Base-by-base conservation (phyloP, 2,888 invertebrate species). In the Leptothorax acervorum region DNA sequence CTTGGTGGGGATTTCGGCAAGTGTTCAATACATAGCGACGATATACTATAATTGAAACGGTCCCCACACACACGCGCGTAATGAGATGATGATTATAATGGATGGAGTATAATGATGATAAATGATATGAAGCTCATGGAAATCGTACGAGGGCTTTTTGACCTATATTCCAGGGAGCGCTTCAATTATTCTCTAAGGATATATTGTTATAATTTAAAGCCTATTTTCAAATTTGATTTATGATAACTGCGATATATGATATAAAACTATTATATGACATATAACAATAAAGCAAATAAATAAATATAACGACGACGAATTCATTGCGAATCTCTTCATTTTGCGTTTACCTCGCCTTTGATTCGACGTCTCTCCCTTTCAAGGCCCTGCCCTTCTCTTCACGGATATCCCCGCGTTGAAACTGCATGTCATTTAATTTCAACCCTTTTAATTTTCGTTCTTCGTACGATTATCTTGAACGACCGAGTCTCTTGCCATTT, bases 221-320 rank as follows among this genome's bases (percentile, higher is more conserved):
- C 92, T 93, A 93, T 93, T 93, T 93, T 94, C 92, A 92, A 94
- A 92, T 93, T 93, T 93, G 91, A 92, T 93, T 94, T 93, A 93
- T 91, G 91, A 93, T 93, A 93, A 92, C 91, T 93, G 93, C 93
- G 93, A 93, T 92, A 93, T 93, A 92, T 92, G 90, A 92, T 92
- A 93, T 90, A 90, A 92, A 92, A 92, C 92, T 92, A 93, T 93
- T 93, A 93, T 93, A 93, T 93, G 92, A 93, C 91, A 91, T 93
- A 93, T 93, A 93, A 93, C 92, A 93, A 93, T 93, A 93, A 94
- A 93, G 92, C 91, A 93, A 93, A 92, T 93, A 93, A 93, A 93
- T 92, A 88, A 92, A 92, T 87, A 85, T 84, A 84, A 85, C 70
- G 68, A 78, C 57, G 65, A 71, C 6, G 42, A 57, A 78, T 75